A percentile compares a stretch with the other conserved stretches of the same genome.
phyloP scores from a whole-genome alignment of 2,113 vertebrate genomes.

The Nannospalax galili region DNA sequence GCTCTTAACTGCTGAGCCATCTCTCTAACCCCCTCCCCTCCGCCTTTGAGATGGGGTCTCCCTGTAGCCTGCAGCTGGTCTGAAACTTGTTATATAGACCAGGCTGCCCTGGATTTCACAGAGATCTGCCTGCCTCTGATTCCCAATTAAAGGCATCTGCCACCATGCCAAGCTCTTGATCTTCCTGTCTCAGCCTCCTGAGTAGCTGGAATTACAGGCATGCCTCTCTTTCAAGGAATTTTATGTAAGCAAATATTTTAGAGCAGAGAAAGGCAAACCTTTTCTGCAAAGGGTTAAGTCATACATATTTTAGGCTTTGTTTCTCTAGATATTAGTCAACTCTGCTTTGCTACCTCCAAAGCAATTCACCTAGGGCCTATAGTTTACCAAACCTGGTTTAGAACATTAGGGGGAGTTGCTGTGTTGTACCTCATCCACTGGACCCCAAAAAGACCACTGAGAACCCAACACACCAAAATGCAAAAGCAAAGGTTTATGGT shows the following conservation, averaged over 20 bases:
- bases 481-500: too few relatives aligned
- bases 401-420: neutral
- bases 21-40: too few relatives aligned
- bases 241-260: slow-evolving; percentile 59
- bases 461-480: too few relatives aligned
- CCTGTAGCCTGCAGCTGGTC: too few relatives aligned
- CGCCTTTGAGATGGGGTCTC: too few relatives aligned
- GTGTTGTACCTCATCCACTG: neutral
- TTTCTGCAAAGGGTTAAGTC: neutral
- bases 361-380: neutral
- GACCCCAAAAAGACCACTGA: too few relatives aligned
- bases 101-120: too few relatives aligned
- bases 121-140: too few relatives aligned
- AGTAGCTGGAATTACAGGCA: neutral
- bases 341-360: slow-evolving; percentile 20
- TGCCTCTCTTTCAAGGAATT: slow-evolving; percentile 43
- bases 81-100: too few relatives aligned
- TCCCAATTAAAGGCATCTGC: too few relatives aligned
- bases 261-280: neutral
- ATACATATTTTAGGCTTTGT: slow-evolving; percentile 40
- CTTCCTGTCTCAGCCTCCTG: neutral
- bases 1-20: too few relatives aligned
- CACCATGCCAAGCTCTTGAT: too few relatives aligned
- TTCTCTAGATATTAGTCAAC: neutral
- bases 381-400: slow-evolving; percentile 28